phyloP scores from a whole-genome alignment of 2,888 invertebrate genomes.

The Candidula unifasciata region DNA sequence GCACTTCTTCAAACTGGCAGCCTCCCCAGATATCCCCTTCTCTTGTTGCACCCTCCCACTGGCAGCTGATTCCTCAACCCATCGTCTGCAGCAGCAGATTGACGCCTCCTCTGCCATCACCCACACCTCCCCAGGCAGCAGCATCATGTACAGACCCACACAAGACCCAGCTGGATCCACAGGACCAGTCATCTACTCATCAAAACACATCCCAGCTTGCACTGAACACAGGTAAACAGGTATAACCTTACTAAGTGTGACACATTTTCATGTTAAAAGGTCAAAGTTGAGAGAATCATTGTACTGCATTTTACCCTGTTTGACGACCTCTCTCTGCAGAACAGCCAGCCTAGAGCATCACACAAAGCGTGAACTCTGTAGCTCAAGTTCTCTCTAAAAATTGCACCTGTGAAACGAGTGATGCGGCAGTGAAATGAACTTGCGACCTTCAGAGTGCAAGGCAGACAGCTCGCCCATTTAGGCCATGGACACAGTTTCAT shows the following conservation, averaged over 20 bases:
- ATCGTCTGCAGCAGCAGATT: constrained; percentile 65
- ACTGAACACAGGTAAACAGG: constrained; percentile 56
- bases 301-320: too few species aligned
- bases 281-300: too few species aligned
- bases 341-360: too few species aligned
- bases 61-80: constrained; percentile 66
- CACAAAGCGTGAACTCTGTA: too few species aligned
- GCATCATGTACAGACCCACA: background rate
- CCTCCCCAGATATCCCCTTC: background rate
- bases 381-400: too few species aligned
- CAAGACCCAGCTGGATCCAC: background rate
- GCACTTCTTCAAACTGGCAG: background rate
- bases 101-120: constrained; percentile 44
- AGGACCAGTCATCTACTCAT: background rate
- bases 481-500: too few species aligned
- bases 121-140: background rate
- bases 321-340: too few species aligned
- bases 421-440: too few species aligned
- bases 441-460: too few species aligned
- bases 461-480: too few species aligned
- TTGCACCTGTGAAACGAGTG: too few species aligned
- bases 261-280: too few species aligned
- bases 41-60: background rate
- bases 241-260: constrained; percentile 49
- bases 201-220: constrained; percentile 37